Conservation (phyloP, 2,888 invertebrate species). For the Pandemis cinnamomeana region DNA sequence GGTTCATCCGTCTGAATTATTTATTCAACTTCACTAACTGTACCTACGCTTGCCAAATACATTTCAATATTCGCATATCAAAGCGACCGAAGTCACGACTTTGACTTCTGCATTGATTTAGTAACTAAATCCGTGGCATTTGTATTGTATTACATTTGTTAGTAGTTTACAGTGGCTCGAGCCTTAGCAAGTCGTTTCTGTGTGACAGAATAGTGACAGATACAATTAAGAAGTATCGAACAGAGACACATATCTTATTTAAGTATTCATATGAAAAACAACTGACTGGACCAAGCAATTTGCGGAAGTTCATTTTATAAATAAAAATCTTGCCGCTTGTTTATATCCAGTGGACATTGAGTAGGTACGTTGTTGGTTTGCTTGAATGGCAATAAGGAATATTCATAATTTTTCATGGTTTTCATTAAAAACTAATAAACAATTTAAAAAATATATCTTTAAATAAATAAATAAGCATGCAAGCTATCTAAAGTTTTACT, state of each 20-base stretch:
- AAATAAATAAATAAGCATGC: too few relatives aligned
- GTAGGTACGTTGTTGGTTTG: too few relatives aligned
- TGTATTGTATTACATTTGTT: not conserved
- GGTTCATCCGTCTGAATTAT: not conserved
- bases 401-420: too few relatives aligned
- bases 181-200: not conserved
- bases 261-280: too few relatives aligned
- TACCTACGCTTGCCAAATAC: not conserved
- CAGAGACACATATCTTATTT: not conserved
- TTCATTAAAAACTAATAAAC: too few relatives aligned
- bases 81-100: not conserved
- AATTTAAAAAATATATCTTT: too few relatives aligned
- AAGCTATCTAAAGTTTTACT: too few relatives aligned
- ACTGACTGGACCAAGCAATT: too few relatives aligned
- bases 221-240: not conserved
- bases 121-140: constrained; percentile 4
- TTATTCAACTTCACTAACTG: not conserved
- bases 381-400: too few relatives aligned
- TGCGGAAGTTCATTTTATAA: too few relatives aligned
- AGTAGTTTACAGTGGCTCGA: not conserved
- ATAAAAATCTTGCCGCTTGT: too few relatives aligned
- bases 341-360: too few relatives aligned
- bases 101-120: not conserved
- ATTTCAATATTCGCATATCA: not conserved
- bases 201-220: not conserved